Percentiles rank a stretch among this genome's conserved stretches.
These are phyloP conservation scores for Aspidoscelis tigris DNA, from an alignment of 2,113 vertebrate species.

Conservation along the genomic window DNA sequence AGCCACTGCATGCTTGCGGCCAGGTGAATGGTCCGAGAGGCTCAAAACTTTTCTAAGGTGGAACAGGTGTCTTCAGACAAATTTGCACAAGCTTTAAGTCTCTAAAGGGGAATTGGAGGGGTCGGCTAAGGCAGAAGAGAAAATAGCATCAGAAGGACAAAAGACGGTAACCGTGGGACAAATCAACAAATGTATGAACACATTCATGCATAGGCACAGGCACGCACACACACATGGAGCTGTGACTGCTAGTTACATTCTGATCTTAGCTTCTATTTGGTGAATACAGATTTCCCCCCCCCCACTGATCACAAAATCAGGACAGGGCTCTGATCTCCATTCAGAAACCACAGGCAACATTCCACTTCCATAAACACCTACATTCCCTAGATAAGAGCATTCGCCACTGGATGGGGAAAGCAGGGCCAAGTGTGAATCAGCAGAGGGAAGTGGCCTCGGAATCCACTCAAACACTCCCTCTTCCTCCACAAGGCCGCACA, in stretches of 20 bases:
- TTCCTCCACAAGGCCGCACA: constrained; percentile 39
- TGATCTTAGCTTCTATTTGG: constrained; percentile 14
- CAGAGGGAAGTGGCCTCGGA: constrained; percentile 11
- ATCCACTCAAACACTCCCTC: constrained; percentile 5
- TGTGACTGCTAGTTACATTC: constrained; percentile 37
- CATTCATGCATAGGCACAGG: background rate
- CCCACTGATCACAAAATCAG: background rate
- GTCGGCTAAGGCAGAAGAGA: constrained; percentile 16
- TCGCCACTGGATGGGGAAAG: constrained; percentile 13
- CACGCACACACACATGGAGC: background rate
- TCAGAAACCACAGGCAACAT: constrained; percentile 4
- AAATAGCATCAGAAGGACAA: constrained; percentile 9
- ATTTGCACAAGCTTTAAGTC: background rate
- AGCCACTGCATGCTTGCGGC: background rate
- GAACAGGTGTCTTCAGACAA: constrained; percentile 15
- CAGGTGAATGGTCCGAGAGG: background rate
- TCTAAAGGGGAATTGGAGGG: background rate
- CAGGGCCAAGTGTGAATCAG: constrained; percentile 8
- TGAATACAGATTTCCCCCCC: background rate
- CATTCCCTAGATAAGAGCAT: constrained; percentile 23
- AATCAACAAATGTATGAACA: constrained; percentile 5
- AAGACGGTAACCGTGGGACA: background rate
- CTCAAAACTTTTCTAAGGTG: background rate
- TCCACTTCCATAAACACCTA: constrained; percentile 18
- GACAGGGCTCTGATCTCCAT: background rate